A percentile compares a stretch with the other conserved stretches of the same genome.
Conservation (phyloP, 2,113 vertebrate species). For the Malurus alboscapulatus region DNA sequence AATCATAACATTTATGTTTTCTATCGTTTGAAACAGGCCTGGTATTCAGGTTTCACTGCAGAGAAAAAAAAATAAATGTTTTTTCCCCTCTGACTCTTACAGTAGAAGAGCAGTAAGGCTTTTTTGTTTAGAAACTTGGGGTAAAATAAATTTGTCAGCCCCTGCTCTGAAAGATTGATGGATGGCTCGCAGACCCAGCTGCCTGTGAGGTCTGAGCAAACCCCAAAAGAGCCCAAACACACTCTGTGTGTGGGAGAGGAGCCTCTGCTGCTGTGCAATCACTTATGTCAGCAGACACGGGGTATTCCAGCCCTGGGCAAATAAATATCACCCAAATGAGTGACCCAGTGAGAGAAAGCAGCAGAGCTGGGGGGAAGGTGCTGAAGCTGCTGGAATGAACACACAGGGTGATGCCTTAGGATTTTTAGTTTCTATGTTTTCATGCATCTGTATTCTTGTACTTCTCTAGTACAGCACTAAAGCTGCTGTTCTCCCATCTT, state of each 20-base stretch:
- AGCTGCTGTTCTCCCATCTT: no score
- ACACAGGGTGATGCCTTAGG: background rate
- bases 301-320: background rate
- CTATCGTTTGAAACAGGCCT: background rate
- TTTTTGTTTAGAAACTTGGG: background rate
- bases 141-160: background rate
- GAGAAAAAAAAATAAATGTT: accelerated
- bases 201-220: slow-evolving; percentile 63
- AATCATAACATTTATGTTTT: background rate
- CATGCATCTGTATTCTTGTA: no score
- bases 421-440: no score
- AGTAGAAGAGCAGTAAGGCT: background rate
- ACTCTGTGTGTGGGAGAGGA: slow-evolving; percentile 25
- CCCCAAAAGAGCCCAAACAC: slow-evolving; percentile 13
- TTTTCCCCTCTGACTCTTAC: background rate
- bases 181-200: background rate
- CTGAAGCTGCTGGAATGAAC: background rate
- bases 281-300: background rate
- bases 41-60: background rate
- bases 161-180: background rate
- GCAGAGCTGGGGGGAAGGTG: background rate
- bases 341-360: background rate
- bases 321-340: background rate
- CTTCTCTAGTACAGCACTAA: no score
- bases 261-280: background rate